These are phyloP conservation scores for Phyllopteryx taeniolatus DNA, from an alignment of 2,113 vertebrate genomes.

Conservation along the genomic window DNA sequence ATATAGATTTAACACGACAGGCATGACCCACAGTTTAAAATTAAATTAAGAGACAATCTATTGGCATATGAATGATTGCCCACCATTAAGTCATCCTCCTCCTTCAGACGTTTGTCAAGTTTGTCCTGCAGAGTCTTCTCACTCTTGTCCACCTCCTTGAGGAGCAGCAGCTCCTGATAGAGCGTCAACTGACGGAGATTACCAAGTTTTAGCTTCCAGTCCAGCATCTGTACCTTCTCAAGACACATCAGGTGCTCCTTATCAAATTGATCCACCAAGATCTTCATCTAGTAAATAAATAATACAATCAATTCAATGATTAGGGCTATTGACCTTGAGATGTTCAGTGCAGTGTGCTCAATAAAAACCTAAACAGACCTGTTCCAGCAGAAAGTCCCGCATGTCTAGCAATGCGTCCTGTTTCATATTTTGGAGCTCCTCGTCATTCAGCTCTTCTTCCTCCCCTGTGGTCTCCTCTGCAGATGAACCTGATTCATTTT, in stretches of 20 bases:
- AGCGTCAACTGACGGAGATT: conserved; percentile 79
- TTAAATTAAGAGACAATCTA: background rate
- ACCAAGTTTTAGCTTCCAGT: conserved; percentile 80
- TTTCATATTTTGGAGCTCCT: conserved; percentile 64
- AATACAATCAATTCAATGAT: background rate
- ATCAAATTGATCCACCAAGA: conserved; percentile 76
- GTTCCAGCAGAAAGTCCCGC: conserved; percentile 77
- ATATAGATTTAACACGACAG: background rate
- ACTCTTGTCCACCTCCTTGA: conserved; percentile 81
- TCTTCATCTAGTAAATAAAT: conserved; percentile 73
- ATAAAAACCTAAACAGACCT: conserved; percentile 67
- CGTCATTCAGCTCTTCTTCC: conserved; percentile 46
- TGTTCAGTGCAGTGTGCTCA: background rate
- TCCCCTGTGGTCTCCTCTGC: background rate
- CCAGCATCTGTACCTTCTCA: conserved; percentile 77
- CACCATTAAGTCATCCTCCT: conserved; percentile 63
- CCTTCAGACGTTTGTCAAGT: conserved; percentile 64
- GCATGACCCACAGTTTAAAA: background rate
- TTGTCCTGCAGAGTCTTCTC: conserved; percentile 78
- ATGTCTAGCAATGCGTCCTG: conserved; percentile 76
- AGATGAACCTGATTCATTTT: background rate
- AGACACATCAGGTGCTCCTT: conserved; percentile 79
- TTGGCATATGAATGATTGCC: background rate
- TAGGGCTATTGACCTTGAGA: background rate
- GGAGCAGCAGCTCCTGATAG: conserved; percentile 84